Base-by-base conservation (phyloP, 1,140 invertebrate genomes). In the Tetragnatha versicolor region DNA sequence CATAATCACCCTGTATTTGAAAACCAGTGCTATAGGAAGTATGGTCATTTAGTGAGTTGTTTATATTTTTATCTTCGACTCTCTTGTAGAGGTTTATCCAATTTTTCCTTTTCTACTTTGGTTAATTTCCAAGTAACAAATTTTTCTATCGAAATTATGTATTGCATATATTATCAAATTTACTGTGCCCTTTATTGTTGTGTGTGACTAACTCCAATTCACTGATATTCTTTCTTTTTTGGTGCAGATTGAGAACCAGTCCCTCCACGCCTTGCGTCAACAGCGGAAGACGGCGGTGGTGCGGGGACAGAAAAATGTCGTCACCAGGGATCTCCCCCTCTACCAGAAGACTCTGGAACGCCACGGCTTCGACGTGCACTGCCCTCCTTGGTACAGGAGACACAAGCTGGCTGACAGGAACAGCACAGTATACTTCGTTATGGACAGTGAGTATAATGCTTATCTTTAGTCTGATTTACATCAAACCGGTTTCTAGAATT, bases 301-400 rank as follows among this genome's bases (percentile, higher is more conserved):
- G 17, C 77, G 77, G 2, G 76, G 81, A 14, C 63, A 72, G 58
- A 79, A 72, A 37, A 77, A 72, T 53, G 77, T 77, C 7, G 63
- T 79, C 20, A 45, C 53, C 6, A 60, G 76, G 20, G 81, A 81
- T 49, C 33, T 81, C 5, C 61, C 81, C 5, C 20, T 80, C 3
- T 81, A 77, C 37, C 53, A 77, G 42, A 61, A 47, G 20, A 53
- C 81, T 0, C 51, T 81, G 20, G 69, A 79, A 35, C 70, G 68
- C 29, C 65, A 80, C 39, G 66, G 58, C 0, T 77, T 70, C 20
- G n/a, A 29, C n/a, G 73, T 81, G 12, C 49, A 79, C 17, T 17
- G 20, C 3, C 75, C 76, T 9, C 77, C 53, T 3, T 76, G 69
- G 77, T 78, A 78, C 51, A 31, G 65, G 35, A 78, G 69, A 35